Evolutionary conservation across 2,888 invertebrate genomes (phyloP).

Genomic region (Hyppa rectilinea): DNA sequence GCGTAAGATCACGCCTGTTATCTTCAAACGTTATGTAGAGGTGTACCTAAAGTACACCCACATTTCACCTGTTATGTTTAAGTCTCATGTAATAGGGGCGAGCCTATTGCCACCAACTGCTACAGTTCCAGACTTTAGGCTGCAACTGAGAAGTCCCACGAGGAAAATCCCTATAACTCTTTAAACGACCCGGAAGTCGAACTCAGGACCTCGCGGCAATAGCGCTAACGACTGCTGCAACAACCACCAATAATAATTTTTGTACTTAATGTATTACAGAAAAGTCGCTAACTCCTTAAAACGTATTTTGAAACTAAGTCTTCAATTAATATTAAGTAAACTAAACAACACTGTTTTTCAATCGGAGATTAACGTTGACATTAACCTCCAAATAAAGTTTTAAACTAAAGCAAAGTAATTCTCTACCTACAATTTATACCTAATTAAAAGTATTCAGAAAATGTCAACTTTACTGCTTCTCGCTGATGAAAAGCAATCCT

Average conservation of each 20-base stretch:
- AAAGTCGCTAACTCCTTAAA: background rate
- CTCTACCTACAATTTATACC: conserved; percentile 23
- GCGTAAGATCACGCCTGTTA: too few relatives aligned
- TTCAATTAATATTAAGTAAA: conserved; percentile 31
- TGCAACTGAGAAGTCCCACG: too few relatives aligned
- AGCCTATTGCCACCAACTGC: too few relatives aligned
- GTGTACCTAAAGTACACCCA: too few relatives aligned
- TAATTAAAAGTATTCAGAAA: conserved; percentile 48
- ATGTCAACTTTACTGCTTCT: conserved; percentile 31
- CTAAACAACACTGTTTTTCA: conserved; percentile 6
- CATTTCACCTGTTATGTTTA: too few relatives aligned
- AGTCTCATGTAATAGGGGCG: too few relatives aligned
- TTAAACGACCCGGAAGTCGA: too few relatives aligned
- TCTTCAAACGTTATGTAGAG: too few relatives aligned
- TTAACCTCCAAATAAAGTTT: conserved; percentile 31
- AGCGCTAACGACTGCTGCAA: too few relatives aligned
- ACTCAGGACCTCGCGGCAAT: too few relatives aligned
- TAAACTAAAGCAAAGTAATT: conserved; percentile 38
- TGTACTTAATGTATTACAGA: background rate
- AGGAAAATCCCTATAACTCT: too few relatives aligned
- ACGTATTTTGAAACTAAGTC: conserved; percentile 3
- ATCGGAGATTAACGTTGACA: background rate
- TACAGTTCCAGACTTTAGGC: too few relatives aligned
- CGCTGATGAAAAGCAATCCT: background rate
- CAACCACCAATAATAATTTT: background rate